Evolutionary conservation across 2,113 vertebrate species (phyloP).

Genomic region (Notiomystis cincta): DNA sequence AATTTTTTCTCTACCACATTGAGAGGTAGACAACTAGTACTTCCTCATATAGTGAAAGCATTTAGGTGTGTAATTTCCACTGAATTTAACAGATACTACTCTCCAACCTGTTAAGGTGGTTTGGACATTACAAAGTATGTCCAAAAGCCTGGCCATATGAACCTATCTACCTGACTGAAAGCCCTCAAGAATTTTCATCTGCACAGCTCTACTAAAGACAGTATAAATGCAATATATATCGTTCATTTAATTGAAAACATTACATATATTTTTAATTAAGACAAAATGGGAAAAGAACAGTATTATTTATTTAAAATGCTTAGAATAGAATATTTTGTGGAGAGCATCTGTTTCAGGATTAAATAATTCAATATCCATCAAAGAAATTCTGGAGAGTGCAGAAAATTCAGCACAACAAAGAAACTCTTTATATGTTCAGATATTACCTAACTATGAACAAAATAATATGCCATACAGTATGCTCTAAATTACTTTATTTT

Average conservation of each 20-base stretch:
- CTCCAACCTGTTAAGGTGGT: background rate
- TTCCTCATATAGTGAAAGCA: background rate
- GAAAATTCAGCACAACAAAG: background rate
- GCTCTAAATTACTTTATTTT: background rate
- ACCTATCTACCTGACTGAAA: background rate
- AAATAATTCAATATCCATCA: conserved; percentile 2
- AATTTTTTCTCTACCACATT: background rate
- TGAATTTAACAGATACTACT: background rate
- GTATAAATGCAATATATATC: background rate
- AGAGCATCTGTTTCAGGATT: background rate
- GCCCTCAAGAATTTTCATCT: background rate
- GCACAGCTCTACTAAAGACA: background rate
- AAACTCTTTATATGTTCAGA: background rate
- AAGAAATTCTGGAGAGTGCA: background rate
- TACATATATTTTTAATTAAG: conserved; percentile 4
- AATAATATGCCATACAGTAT: background rate
- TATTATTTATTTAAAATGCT: conserved; percentile 28
- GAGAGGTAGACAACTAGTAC: background rate
- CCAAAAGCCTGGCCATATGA: background rate
- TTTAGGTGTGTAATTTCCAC: background rate
- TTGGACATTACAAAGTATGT: background rate
- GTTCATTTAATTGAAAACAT: background rate
- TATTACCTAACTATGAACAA: background rate
- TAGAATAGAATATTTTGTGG: background rate
- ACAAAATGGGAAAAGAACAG: background rate